Evolutionary conservation across 2,113 vertebrate genomes (phyloP), one percentile per base, ranked within the genome.

Genomic region (Mohoua ochrocephala): DNA sequence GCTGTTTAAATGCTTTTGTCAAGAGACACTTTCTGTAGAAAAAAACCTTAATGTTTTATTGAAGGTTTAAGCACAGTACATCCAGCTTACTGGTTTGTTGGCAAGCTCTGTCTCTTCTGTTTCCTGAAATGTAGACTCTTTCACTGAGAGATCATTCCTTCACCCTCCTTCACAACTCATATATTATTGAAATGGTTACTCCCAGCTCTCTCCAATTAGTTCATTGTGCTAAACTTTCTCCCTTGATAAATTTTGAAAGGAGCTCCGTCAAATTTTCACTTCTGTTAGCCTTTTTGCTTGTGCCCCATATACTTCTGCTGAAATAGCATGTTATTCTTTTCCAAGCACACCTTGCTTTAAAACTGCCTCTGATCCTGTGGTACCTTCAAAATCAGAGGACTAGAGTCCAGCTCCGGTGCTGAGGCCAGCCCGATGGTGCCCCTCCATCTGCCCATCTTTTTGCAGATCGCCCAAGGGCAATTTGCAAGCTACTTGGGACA

Each of bases 111-210:
- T 79, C 27, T 85, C 27, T 71, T 75, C 81, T 10, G 2, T 87
- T 91, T 93, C 76, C 68, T 78, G 88, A 74, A 71, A 42, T 73
- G 37, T 6, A 77, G 54, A 37, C 37, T 53, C 45, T 53, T 89
- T 86, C 77, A 37, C 47, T 70, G 75, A 16, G 49, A 54, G 63
- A 63, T 50, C 35, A 47, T 59, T 95, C 69, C 76, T 93, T 95
- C 44, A 30, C 53, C n/a, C 57, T 85, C 37, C 49, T 90, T 92
- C 93, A n/a, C 89, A 89, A 78, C 52, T 86, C 71, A 42, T 90
- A 10, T 28, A 22, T 86, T 89, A 70, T 28, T 74, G 64, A 47
- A 93, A 52, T 0, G 2, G 21, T 81, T 75, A 50, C 64, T 90
- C 35, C 69, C 45, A 79, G 41, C 49, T 86, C 54, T 80, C 23